A percentile compares a stretch with the other conserved stretches of the same genome.
These are phyloP conservation scores for Danio kyathit DNA, from an alignment of 2,797 vertebrate genomes.

Conservation along the genomic window DNA sequence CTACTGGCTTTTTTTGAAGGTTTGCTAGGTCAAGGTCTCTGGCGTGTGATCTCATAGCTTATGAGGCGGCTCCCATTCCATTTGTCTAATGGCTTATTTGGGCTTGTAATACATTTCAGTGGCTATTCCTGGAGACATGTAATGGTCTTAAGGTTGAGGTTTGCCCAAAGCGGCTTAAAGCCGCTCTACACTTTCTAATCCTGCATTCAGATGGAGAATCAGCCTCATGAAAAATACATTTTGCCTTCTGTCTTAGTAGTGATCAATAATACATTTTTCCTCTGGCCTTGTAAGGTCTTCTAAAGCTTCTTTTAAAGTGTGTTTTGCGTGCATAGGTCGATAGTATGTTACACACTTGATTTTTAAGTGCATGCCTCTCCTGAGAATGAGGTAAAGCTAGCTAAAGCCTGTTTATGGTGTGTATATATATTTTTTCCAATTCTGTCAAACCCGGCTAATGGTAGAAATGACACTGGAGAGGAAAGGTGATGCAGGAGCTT, in stretches of 20 bases:
- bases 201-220: constrained; percentile 50
- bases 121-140: constrained; percentile 60
- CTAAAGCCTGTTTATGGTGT: constrained; percentile 3
- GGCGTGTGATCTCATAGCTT: constrained; percentile 37
- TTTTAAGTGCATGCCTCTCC: background rate
- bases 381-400: constrained; percentile 18
- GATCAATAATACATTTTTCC: constrained; percentile 14
- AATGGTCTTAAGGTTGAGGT: constrained; percentile 60
- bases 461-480: constrained; percentile 24
- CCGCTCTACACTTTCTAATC: constrained; percentile 64
- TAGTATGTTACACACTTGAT: background rate
- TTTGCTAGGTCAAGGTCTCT: constrained; percentile 31
- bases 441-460: background rate
- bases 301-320: background rate
- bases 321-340: background rate
- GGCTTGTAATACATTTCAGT: constrained; percentile 49
- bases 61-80: constrained; percentile 25
- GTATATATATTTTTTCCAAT: background rate
- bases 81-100: constrained; percentile 54
- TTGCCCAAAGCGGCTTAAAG: constrained; percentile 70
- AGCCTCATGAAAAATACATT: constrained; percentile 34
- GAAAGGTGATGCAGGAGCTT: constrained; percentile 41
- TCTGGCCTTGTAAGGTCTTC: constrained; percentile 10
- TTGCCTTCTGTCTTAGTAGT: background rate
- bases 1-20: constrained; percentile 27